Evolutionary conservation across 2,888 invertebrate genomes (phyloP).

Genomic region (Dryobotodes eremita): DNA sequence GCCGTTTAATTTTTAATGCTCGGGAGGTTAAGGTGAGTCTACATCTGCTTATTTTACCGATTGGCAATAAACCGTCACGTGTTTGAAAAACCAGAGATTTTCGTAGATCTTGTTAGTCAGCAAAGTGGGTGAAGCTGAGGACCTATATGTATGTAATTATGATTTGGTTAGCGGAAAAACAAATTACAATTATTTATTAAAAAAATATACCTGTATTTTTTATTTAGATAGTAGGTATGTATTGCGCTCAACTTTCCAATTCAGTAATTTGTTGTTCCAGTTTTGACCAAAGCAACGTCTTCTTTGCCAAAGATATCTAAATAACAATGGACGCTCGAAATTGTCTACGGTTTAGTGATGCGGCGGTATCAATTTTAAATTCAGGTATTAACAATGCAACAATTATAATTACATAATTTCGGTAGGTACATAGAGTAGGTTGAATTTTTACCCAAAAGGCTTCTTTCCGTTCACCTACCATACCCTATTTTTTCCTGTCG

Average conservation of each 20-base stretch:
- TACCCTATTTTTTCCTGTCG: not conserved
- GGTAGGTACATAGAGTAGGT: not conserved
- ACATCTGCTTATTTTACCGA: not conserved
- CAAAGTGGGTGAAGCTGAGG: no score
- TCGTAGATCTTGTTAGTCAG: no score
- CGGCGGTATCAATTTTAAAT: not conserved
- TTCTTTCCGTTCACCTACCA: not conserved
- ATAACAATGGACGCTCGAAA: not conserved
- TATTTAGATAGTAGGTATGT: no score
- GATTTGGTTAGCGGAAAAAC: no score
- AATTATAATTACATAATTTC: no score
- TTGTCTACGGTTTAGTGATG: not conserved
- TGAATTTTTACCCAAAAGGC: not conserved
- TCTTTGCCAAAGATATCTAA: not conserved
- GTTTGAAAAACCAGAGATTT: not conserved
- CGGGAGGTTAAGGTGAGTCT: not conserved
- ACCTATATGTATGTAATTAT: no score
- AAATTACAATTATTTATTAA: no score
- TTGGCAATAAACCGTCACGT: not conserved
- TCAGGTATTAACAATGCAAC: not conserved
- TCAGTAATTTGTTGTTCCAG: not conserved
- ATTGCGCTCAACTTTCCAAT: not conserved
- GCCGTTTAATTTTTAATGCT: constrained; percentile 26
- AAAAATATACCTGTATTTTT: no score
- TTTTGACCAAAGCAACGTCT: not conserved